Evolutionary conservation across 2,797 vertebrate species (phyloP).

Genomic region (Hafferia zeledoni): DNA sequence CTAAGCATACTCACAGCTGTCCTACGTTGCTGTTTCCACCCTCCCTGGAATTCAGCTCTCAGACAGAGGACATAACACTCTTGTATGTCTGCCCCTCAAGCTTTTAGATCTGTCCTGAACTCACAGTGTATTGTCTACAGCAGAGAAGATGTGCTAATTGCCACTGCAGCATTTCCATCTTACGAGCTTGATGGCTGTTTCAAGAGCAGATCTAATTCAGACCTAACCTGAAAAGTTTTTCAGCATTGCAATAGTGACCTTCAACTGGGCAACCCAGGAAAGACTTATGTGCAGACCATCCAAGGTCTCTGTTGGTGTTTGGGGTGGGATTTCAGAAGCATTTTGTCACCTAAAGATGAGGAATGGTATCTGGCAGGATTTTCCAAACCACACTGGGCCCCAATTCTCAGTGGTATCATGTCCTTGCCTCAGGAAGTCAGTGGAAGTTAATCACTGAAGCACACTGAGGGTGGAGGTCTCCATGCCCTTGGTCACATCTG

Average conservation of each 20-base stretch:
- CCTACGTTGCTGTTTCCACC: slow-evolving; percentile 72
- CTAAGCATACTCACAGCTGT: slow-evolving; percentile 76
- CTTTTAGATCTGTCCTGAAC: slow-evolving; percentile 7
- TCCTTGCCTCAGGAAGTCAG: not conserved
- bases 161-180: not conserved
- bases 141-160: not conserved
- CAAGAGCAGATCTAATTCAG: not conserved
- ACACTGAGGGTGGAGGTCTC: not conserved
- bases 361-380: not conserved
- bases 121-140: not conserved
- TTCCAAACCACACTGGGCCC: not conserved
- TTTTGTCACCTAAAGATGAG: not conserved
- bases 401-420: not conserved
- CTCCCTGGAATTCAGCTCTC: slow-evolving; percentile 67
- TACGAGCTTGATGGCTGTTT: not conserved
- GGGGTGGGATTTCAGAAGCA: not conserved
- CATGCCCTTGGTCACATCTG: not conserved
- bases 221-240: not conserved
- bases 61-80: slow-evolving; percentile 67
- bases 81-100: slow-evolving; percentile 2
- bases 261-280: not conserved
- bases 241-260: not conserved
- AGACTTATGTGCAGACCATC: not conserved
- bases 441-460: not conserved
- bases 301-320: not conserved